Evolutionary conservation across 2,888 invertebrate genomes (phyloP).

Genomic region (Criorhina ranunculi): DNA sequence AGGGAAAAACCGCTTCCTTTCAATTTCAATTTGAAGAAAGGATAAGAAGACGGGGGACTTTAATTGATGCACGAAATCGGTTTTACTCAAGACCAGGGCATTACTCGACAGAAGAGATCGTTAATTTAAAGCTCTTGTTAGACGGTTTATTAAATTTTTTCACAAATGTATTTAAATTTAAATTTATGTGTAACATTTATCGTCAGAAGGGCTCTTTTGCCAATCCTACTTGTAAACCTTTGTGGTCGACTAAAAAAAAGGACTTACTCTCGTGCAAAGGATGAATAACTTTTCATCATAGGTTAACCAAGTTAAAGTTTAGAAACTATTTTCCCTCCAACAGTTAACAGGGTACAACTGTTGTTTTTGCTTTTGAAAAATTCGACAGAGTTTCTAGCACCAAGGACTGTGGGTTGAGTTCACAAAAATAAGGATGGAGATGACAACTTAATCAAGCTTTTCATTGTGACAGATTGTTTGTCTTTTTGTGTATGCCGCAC

Average conservation of each 20-base stretch:
- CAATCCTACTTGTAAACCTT: slow-evolving; percentile 32
- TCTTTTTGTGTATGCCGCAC: slow-evolving; percentile 39
- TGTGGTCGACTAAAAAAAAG: slow-evolving; percentile 30
- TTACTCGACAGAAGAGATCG: slow-evolving; percentile 26
- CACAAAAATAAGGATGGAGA: slow-evolving; percentile 49
- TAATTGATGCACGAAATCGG: slow-evolving; percentile 62
- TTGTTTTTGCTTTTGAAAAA: slow-evolving; percentile 19
- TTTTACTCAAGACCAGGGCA: slow-evolving; percentile 10
- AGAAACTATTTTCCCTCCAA: slow-evolving; percentile 35
- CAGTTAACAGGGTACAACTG: neutral
- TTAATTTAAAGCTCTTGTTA: slow-evolving; percentile 28
- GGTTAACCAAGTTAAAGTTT: slow-evolving; percentile 54
- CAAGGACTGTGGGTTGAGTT: slow-evolving; percentile 5
- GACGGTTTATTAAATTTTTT: slow-evolving; percentile 14
- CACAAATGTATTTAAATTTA: slow-evolving; percentile 25
- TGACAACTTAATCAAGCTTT: slow-evolving; percentile 70
- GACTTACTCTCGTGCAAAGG: slow-evolving; percentile 11
- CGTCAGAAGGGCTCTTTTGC: slow-evolving; percentile 5
- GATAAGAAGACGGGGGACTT: slow-evolving; percentile 19
- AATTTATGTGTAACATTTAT: slow-evolving; percentile 26
- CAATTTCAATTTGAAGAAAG: slow-evolving; percentile 7
- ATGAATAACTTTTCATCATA: slow-evolving; percentile 40
- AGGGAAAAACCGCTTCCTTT: neutral
- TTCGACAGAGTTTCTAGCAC: neutral
- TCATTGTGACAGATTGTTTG: slow-evolving; percentile 59